Evolutionary conservation across 2,113 vertebrate species (phyloP).

Genomic region (Oncorhynchus kisutch): DNA sequence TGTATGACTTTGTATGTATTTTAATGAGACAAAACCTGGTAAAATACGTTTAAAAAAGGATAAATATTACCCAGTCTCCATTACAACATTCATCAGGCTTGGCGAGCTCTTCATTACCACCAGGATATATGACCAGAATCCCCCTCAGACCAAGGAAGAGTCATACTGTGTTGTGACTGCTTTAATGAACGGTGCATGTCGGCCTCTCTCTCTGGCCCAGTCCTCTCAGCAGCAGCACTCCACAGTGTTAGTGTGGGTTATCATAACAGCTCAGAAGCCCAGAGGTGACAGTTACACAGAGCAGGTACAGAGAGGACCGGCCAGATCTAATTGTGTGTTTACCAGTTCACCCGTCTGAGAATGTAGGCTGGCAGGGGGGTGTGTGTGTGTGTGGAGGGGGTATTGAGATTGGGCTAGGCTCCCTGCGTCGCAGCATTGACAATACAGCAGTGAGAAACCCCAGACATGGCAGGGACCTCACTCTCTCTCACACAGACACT

Average conservation of each 20-base stretch:
- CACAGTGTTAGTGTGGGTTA: constrained; percentile 29
- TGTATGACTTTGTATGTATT: neutral
- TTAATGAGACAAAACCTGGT: too few species aligned
- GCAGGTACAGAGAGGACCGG: constrained; percentile 44
- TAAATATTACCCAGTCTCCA: neutral
- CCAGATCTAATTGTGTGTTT: constrained; percentile 44
- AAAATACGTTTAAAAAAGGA: too few species aligned
- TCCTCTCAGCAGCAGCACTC: constrained; percentile 12
- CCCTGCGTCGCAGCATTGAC: neutral
- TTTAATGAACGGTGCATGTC: neutral
- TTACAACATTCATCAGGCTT: neutral
- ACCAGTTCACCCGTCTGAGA: constrained; percentile 61
- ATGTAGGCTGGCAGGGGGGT: constrained; percentile 49
- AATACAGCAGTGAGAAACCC: constrained; percentile 7
- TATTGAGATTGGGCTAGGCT: constrained; percentile 1
- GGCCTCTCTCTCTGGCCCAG: neutral
- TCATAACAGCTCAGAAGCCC: constrained; percentile 37
- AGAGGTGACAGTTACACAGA: constrained; percentile 50
- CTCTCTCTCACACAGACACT: constrained; percentile 16
- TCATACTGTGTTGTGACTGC: neutral
- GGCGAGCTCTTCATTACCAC: neutral
- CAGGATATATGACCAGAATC: neutral
- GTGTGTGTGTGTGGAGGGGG: neutral
- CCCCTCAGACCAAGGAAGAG: neutral
- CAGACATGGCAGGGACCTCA: constrained; percentile 1